These are phyloP conservation scores for Pseudolycoriella hygida DNA, from an alignment of 2,888 invertebrate species.

Conservation along the genomic window DNA sequence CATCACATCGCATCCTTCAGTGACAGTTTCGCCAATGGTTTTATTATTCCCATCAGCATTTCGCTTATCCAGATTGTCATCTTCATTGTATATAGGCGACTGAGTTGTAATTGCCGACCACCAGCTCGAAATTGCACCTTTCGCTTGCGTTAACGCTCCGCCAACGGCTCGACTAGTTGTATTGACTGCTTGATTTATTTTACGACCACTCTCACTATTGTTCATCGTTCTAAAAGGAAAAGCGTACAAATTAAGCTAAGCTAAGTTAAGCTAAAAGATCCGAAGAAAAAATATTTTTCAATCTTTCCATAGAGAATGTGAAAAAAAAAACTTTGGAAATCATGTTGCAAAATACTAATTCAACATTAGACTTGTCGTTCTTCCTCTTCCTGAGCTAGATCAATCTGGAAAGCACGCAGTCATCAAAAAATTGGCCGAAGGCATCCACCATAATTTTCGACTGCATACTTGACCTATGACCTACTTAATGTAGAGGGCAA, in stretches of 20 bases:
- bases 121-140: conserved; percentile 73
- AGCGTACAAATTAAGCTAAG: no score
- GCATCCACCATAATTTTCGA: no score
- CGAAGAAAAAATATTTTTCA: not conserved
- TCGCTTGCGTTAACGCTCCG: conserved; percentile 75
- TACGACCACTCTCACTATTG: conserved; percentile 81
- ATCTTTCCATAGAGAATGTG: not conserved
- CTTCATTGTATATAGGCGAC: conserved; percentile 13
- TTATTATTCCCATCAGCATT: conserved; percentile 4
- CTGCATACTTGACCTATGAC: no score
- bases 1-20: conserved; percentile 3
- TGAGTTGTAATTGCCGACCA: conserved; percentile 55
- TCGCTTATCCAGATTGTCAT: conserved; percentile 2
- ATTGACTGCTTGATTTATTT: conserved; percentile 81
- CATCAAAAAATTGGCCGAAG: no score
- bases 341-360: no score
- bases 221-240: conserved; percentile 64
- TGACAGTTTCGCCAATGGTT: not conserved
- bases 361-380: no score
- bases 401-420: no score
- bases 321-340: not conserved
- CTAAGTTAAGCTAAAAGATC: not conserved
- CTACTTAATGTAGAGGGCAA: no score
- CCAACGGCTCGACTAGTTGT: conserved; percentile 82
- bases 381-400: no score